A percentile compares a stretch with the other conserved stretches of the same genome.
phyloP scores from a whole-genome alignment of 2,888 invertebrate species.

The Eurytoma adleriae region DNA sequence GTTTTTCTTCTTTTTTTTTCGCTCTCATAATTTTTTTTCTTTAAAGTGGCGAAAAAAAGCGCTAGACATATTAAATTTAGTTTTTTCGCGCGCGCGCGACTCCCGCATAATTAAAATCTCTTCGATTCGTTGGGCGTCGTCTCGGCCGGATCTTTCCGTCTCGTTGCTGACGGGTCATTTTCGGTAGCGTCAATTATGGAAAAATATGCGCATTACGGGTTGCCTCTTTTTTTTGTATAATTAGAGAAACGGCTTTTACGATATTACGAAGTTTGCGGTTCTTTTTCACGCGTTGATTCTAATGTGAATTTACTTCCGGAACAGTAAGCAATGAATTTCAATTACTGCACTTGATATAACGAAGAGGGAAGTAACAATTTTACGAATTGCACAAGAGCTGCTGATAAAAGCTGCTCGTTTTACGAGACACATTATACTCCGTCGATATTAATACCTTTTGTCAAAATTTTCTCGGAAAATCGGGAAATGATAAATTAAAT shows the following conservation, averaged over 20 bases:
- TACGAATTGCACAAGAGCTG: neutral
- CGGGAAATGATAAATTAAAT: neutral
- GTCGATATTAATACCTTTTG: neutral
- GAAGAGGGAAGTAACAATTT: neutral
- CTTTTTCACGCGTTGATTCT: neutral
- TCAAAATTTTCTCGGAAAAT: neutral
- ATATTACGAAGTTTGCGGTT: neutral
- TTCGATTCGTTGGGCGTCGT: conserved; percentile 17
- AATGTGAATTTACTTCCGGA: neutral
- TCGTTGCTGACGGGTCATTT: neutral
- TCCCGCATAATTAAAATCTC: conserved; percentile 40
- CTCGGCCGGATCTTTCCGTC: neutral
- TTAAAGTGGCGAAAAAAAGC: neutral
- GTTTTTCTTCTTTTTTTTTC: conserved; percentile 18
- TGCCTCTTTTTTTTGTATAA: neutral
- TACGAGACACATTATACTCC: neutral
- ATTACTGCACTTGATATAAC: neutral
- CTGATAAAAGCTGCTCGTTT: neutral
- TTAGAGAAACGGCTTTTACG: conserved; percentile 8
- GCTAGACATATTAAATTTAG: conserved; percentile 27
- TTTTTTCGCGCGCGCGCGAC: neutral
- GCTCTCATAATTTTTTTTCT: neutral
- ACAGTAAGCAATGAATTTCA: neutral
- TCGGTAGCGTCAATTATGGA: conserved; percentile 19
- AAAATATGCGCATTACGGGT: neutral